Base-by-base conservation (phyloP, 2,113 vertebrate genomes). In the Oostethus manadensis region DNA sequence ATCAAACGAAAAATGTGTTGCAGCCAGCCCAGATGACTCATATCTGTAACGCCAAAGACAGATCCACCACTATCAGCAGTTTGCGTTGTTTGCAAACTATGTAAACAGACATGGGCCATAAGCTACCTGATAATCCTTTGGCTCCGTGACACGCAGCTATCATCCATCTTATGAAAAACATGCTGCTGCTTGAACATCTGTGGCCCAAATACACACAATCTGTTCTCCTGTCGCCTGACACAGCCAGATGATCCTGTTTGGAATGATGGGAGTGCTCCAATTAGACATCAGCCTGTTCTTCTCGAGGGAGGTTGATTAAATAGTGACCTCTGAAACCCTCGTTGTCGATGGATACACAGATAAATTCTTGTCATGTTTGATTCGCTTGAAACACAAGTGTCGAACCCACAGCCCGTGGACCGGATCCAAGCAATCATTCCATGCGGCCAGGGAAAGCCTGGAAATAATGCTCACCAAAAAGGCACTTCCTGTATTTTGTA, bases 31-130 rank as follows among this genome's bases (percentile, higher is more conserved):
- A n/a, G 51, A 54, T 54, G 51, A 54, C 51, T 38, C 51, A 54
- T 18, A 54, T 17, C n/a, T n/a, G 10, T 8, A 11, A 18, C n/a
- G 20, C 14, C 17, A 17, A n/a, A 38, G 17, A n/a, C 35, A 17
- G 38, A 54, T 54, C 51, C 33, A n/a, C 51, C 9, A 18, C 51
- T 54, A 54, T 54, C 51, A 54, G 51, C 29, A 54, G 10, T 54
- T 38, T 35, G 29, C 51, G 20, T 38, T 54, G 51, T 54, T 54
- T 54, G 51, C 29, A 54, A 54, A 54, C 51, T 38, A 54, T 11
- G 29, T 18, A n/a, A 38, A 18, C 29, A 11, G 29, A 35, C 51
- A 20, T 33, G 29, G 29, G 17, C 7, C 51, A 14, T 54, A 54
- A 54, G 51, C 51, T 54, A n/a, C n/a, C 1, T 11, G 29, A 5